A percentile compares a stretch with the other conserved stretches of the same genome.
Evolutionary conservation across 2,113 vertebrate genomes (phyloP).

Genomic region (Helogale parvula): DNA sequence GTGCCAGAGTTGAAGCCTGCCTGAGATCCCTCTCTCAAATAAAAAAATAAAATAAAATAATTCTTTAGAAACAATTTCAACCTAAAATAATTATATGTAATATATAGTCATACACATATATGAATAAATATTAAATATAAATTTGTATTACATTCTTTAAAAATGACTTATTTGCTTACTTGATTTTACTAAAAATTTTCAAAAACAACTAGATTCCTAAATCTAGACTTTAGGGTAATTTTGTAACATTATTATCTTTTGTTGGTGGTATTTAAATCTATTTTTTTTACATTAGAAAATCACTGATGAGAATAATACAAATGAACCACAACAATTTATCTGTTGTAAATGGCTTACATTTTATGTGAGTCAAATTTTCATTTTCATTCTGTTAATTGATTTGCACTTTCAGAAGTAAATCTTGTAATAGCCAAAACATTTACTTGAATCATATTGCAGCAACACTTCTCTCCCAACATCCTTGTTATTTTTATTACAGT

Average conservation of each 20-base stretch:
- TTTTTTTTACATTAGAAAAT: neutral
- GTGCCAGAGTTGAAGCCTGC: too few species aligned
- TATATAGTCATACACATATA: neutral
- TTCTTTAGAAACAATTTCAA: neutral
- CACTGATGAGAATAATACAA: neutral
- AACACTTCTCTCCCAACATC: neutral
- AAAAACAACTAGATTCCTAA: neutral
- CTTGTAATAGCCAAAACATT: neutral
- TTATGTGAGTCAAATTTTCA: slow-evolving; percentile 19
- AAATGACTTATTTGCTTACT: neutral
- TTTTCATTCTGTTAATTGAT: slow-evolving; percentile 20
- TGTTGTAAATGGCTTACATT: neutral
- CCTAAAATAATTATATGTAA: neutral
- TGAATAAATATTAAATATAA: neutral
- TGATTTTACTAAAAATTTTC: neutral
- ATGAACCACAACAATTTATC: neutral
- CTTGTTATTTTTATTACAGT: neutral
- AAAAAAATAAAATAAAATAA: neutral
- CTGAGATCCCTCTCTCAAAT: too few species aligned
- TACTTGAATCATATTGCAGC: neutral
- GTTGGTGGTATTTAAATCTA: neutral
- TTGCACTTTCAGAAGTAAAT: neutral
- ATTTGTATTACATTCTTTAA: neutral
- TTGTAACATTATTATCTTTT: neutral
- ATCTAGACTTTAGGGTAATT: neutral